Evolutionary conservation across 2,888 invertebrate species (phyloP), one percentile per base, ranked within the genome.

Genomic region (Clostera curtula): DNA sequence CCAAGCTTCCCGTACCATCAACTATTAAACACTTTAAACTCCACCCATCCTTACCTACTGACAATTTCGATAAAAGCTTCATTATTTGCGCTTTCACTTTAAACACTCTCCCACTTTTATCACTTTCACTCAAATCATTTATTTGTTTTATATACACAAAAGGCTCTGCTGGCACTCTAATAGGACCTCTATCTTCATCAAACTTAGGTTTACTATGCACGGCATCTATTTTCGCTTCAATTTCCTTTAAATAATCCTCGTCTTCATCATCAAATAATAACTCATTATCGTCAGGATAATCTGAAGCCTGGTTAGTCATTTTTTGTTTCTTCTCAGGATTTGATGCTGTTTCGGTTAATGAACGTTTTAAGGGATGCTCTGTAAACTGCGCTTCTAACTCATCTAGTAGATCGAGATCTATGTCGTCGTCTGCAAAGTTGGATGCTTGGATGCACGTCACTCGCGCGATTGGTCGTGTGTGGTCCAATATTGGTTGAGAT

Each of bases 1-100:
- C 79, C 8, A 90, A 40, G 25, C 62, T 73, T 1, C 84, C 87
- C 3, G 85, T 86, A 9, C 76, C 82, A 58, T 90, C 90, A 4
- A 76, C 73, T 23, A 90, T 64, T 5, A 76, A 82, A 35, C 88
- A 87, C 29, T 75, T 80, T 13, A 90, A 63, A 48, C 73, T 73
- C 87, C 88, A 90, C 1, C 64, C 70, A 1, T 76, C 68, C 36
- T 85, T 82, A 7, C 72, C 69, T 1, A 87, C 77, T 0, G 75
- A 70, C 34, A 90, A 57, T 48, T 87, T 88, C 4, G 87, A 84
- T 4, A 85, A 45, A 8, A 89, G 56, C 25, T 66, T 74, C 49
- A 85, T 72, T 29, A 89, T 85, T 50, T 86, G 87, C 1, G 80
- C 89, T 49, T 85, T 86, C 1, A 90, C 80, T 39, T 66, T 85